phyloP scores from a whole-genome alignment of 2,113 vertebrate genomes.

The Thamnaconus septentrionalis region DNA sequence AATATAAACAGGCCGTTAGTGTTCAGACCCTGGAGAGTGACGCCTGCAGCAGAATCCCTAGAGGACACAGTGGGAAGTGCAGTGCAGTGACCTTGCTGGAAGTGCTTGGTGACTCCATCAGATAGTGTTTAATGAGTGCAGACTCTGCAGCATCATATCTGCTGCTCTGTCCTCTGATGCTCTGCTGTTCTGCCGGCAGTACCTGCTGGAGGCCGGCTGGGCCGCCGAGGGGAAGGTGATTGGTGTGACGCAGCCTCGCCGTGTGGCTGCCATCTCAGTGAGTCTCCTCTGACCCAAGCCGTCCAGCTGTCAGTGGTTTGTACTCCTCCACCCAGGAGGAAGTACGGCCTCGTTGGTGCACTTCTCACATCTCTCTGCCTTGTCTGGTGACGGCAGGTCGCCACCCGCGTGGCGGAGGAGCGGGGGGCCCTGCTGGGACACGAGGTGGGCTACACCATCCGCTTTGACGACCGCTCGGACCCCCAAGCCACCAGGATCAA shows the following conservation, averaged over 20 bases:
- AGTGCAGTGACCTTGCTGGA: too few species aligned
- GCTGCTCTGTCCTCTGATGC: not conserved
- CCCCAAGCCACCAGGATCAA: constrained; percentile 92
- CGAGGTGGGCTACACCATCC: constrained; percentile 96
- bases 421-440: constrained; percentile 91
- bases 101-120: constrained; percentile 44
- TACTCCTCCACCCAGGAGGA: not conserved
- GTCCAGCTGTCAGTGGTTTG: constrained; percentile 9
- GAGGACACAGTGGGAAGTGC: too few species aligned
- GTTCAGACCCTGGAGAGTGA: too few species aligned
- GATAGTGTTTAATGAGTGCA: constrained; percentile 24
- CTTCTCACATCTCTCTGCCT: not conserved
- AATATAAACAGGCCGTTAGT: too few species aligned
- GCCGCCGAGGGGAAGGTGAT: constrained; percentile 92
- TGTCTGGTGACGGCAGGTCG: constrained; percentile 77
- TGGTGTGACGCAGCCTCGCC: constrained; percentile 94
- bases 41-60: too few species aligned
- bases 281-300: constrained; percentile 30
- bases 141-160: constrained; percentile 32
- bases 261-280: constrained; percentile 94
- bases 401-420: constrained; percentile 92
- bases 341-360: not conserved
- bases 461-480: constrained; percentile 95
- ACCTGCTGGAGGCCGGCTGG: constrained; percentile 97
- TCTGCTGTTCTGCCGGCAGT: constrained; percentile 70